Evolutionary conservation across 2,113 vertebrate genomes (phyloP).

Genomic region (Siniperca knerii): DNA sequence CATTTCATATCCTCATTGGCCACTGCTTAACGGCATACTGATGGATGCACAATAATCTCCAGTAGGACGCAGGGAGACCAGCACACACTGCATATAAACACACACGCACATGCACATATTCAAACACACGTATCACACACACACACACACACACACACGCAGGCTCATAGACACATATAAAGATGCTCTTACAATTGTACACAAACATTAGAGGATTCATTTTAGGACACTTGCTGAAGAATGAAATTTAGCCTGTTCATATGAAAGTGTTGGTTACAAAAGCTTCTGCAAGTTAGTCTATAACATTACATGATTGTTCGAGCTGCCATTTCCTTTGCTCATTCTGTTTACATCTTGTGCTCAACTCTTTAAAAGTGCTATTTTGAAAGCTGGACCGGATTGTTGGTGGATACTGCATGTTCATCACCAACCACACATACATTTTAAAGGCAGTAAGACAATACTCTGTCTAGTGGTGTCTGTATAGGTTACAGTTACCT

Average conservation of each 20-base stretch:
- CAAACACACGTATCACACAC: not conserved
- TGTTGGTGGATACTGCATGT: not conserved
- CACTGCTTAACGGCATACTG: conserved; percentile 78
- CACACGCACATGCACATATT: conserved; percentile 35
- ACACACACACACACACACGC: not conserved
- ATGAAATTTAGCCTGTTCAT: not conserved
- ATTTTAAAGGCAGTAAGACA: not conserved
- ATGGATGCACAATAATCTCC: conserved; percentile 82
- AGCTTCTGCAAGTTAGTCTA: not conserved
- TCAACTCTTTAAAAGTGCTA: not conserved
- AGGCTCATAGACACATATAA: conserved; percentile 15
- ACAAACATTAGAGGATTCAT: conserved; percentile 26
- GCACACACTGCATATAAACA: conserved; percentile 53
- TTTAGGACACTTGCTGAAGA: conserved; percentile 10
- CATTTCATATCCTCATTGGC: conserved; percentile 78
- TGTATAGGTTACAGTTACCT: not conserved
- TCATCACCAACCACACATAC: not conserved
- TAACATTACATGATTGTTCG: not conserved
- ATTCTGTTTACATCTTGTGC: not conserved
- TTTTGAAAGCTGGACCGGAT: not conserved
- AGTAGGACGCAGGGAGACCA: conserved; percentile 68
- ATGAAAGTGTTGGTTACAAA: not conserved
- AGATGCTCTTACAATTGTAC: conserved; percentile 11
- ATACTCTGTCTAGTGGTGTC: not conserved
- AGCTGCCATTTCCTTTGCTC: not conserved